Percentiles rank a stretch among this genome's conserved stretches.
phyloP scores from a whole-genome alignment of 2,797 vertebrate species.

The Phalloptychus januarius region DNA sequence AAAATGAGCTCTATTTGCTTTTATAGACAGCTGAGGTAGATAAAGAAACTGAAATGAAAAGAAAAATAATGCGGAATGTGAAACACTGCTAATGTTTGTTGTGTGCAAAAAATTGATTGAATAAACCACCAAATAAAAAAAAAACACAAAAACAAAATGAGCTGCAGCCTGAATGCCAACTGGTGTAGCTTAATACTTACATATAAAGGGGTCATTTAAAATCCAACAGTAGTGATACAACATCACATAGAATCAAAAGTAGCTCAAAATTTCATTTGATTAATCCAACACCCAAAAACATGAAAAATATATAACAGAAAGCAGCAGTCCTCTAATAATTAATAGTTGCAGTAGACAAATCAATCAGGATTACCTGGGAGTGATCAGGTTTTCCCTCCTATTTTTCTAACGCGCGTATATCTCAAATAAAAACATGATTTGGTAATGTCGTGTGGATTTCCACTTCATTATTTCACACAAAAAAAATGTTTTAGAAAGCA shows the following conservation, averaged over 20 bases:
- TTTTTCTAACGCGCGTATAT: not conserved
- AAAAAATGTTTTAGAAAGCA: not conserved
- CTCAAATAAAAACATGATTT: not conserved
- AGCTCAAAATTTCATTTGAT: not conserved
- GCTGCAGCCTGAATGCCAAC: constrained; percentile 7
- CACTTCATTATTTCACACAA: not conserved
- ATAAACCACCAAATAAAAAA: not conserved
- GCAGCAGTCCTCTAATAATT: not conserved
- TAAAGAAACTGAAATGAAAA: not conserved
- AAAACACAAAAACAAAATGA: not conserved
- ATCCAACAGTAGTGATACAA: not conserved
- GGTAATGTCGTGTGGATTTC: not conserved
- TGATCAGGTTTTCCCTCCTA: not conserved
- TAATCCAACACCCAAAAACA: not conserved
- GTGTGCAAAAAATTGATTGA: not conserved
- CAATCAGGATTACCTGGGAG: not conserved
- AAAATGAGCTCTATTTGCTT: not conserved
- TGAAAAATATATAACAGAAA: not conserved
- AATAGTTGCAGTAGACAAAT: not conserved
- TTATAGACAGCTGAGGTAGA: constrained; percentile 16
- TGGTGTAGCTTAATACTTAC: constrained; percentile 2
- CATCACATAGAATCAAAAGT: not conserved
- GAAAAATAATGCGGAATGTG: not conserved
- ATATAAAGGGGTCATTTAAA: not conserved
- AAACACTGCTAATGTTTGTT: not conserved